A percentile compares a stretch with the other conserved stretches of the same genome.
Conservation (phyloP, 2,888 invertebrate species). For the Sicus ferrugineus region DNA sequence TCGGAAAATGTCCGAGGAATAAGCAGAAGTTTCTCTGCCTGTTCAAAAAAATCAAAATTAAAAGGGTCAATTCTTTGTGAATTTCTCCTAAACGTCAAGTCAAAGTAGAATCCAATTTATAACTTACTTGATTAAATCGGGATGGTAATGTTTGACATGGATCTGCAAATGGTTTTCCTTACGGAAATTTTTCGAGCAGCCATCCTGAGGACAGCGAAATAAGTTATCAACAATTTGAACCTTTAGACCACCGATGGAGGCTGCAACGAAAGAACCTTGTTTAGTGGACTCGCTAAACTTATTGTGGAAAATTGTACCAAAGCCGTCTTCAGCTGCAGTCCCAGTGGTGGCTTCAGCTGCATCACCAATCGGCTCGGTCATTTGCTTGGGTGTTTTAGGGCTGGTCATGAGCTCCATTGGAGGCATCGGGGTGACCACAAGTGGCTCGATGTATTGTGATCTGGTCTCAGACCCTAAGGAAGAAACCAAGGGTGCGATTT, state of each 20-base stretch:
- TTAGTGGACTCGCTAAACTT: conserved; percentile 12
- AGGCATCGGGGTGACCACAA: conserved; percentile 54
- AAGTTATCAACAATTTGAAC: conserved; percentile 76
- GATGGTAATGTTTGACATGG: conserved; percentile 95
- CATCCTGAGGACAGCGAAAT: conserved; percentile 79
- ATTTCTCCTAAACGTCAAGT: too few relatives aligned
- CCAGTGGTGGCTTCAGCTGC: not conserved
- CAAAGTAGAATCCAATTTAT: not conserved
- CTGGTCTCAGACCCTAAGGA: not conserved
- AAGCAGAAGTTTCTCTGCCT: too few relatives aligned
- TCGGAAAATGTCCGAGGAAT: not conserved
- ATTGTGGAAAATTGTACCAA: conserved; percentile 46
- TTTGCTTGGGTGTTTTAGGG: conserved; percentile 29
- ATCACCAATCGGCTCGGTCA: conserved; percentile 5
- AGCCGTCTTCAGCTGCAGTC: conserved; percentile 54
- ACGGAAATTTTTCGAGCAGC: conserved; percentile 88
- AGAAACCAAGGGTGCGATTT: conserved; percentile 14
- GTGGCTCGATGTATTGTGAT: conserved; percentile 54
- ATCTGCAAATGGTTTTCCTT: conserved; percentile 90
- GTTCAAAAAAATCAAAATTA: too few relatives aligned
- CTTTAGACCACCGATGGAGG: conserved; percentile 69
- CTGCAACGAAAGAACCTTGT: conserved; percentile 46
- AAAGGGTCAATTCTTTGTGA: too few relatives aligned
- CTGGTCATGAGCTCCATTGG: conserved; percentile 60
- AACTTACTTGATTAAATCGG: conserved; percentile 73